Percentiles rank a stretch among this genome's conserved stretches.
phyloP scores from a whole-genome alignment of 2,113 vertebrate species.

The Myiagra hebetior region DNA sequence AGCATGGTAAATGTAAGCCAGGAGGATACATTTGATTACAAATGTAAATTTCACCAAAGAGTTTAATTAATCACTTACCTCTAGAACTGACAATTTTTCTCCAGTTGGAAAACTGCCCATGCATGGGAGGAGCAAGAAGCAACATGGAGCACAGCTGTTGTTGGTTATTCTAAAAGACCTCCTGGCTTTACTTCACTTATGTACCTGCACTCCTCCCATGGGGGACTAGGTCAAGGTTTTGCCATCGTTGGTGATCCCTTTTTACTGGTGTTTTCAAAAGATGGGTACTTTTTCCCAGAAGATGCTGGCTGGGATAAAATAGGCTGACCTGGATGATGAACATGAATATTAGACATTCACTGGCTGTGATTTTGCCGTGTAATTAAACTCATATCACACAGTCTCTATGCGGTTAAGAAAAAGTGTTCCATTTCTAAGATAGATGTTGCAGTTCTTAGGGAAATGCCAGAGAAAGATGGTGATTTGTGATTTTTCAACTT shows the following conservation, averaged over 20 bases:
- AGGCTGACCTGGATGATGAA: neutral
- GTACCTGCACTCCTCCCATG: fast-evolving
- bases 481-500: neutral
- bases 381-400: neutral
- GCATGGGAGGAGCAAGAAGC: neutral
- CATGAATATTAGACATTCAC: neutral
- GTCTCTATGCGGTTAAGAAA: neutral
- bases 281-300: neutral
- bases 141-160: neutral
- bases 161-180: neutral
- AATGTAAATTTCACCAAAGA: neutral
- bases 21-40: neutral
- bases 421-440: neutral
- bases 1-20: neutral
- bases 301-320: neutral
- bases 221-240: neutral
- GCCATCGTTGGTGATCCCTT: neutral
- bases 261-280: neutral
- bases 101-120: neutral
- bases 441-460: neutral
- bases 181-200: neutral
- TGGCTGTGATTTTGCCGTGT: neutral
- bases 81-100: neutral
- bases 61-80: neutral
- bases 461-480: neutral